phyloP scores from a whole-genome alignment of 2,113 vertebrate species.

The Megaceryle maxima region DNA sequence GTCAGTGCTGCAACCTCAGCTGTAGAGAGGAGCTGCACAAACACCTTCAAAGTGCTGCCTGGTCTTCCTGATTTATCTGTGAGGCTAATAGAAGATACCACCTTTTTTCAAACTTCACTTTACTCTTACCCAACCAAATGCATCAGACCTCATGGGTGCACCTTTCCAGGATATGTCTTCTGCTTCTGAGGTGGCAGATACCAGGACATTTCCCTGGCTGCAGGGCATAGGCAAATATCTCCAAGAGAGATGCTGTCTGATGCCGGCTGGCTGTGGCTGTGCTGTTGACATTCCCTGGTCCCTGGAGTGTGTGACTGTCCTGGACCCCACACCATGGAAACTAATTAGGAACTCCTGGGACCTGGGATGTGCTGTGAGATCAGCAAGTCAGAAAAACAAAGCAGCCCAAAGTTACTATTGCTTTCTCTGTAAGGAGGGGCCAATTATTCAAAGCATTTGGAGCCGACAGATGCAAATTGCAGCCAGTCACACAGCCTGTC shows the following conservation, averaged over 20 bases:
- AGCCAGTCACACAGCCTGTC: background rate
- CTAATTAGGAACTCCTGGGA: background rate
- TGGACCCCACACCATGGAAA: background rate
- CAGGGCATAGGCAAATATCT: background rate
- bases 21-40: background rate
- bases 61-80: background rate
- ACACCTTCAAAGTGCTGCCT: background rate
- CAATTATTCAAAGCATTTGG: background rate
- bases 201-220: background rate
- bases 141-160: background rate
- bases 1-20: background rate
- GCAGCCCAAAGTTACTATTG: background rate
- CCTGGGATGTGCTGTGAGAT: background rate
- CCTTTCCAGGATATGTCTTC: background rate
- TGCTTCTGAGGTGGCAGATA: background rate
- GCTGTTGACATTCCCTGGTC: background rate
- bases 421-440: background rate
- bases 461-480: background rate
- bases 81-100: background rate
- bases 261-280: background rate
- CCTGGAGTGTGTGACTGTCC: background rate
- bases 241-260: background rate
- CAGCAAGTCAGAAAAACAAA: background rate
- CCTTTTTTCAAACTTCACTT: background rate
- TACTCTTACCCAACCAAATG: background rate